phyloP scores from a whole-genome alignment of 2,797 vertebrate species.

The Emydoidea blandingii region DNA sequence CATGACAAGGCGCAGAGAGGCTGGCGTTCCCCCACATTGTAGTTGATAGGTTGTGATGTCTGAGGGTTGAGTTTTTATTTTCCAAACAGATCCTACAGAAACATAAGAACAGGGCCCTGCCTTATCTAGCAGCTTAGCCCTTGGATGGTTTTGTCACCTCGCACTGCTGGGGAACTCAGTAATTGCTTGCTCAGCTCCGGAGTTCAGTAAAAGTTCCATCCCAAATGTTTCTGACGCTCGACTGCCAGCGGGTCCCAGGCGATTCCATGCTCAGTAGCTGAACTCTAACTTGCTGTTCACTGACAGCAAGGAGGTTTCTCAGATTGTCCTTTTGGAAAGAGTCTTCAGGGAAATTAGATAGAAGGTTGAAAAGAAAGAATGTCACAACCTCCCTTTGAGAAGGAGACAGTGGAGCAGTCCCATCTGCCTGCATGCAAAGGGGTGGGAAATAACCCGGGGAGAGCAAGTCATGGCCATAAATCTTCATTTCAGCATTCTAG shows the following conservation, averaged over 20 bases:
- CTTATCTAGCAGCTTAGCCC: not conserved
- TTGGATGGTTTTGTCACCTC: not conserved
- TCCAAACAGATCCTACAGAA: not conserved
- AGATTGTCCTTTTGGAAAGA: not conserved
- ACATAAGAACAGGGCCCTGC: rapidly evolving
- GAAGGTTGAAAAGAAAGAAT: not conserved
- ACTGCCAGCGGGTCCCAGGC: not conserved
- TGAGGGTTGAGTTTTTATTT: not conserved
- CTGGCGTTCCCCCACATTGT: not conserved
- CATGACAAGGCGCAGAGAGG: not conserved
- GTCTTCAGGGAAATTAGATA: conserved; percentile 13
- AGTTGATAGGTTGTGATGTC: not conserved
- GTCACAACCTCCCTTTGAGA: not conserved
- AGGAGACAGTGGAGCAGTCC: not conserved
- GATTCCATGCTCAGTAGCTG: not conserved
- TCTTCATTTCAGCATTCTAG: conserved; percentile 30
- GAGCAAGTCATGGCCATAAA: conserved; percentile 22
- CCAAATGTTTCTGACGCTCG: not conserved
- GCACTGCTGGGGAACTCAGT: not conserved
- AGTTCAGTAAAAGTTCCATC: not conserved
- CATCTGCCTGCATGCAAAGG: not conserved
- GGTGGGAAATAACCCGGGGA: conserved; percentile 11
- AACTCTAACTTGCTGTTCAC: not conserved
- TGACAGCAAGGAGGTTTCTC: not conserved
- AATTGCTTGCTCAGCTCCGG: not conserved